Evolutionary conservation across 2,113 vertebrate genomes (phyloP).

Genomic region (Lonchura striata): DNA sequence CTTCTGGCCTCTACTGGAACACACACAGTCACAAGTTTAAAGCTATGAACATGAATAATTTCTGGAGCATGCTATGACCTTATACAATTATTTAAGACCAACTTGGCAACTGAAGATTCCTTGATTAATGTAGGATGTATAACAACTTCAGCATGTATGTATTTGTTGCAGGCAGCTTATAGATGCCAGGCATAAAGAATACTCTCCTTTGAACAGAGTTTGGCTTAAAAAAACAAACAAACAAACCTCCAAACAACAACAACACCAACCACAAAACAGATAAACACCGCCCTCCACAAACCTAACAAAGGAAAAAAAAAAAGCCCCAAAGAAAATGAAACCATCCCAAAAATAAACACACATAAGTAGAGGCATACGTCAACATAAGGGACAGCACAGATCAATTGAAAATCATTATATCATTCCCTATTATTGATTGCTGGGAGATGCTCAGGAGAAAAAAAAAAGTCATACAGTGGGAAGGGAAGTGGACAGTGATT

Average conservation of each 20-base stretch:
- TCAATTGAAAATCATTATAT: background rate
- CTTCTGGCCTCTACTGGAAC: background rate
- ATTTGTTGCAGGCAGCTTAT: background rate
- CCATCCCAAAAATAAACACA: background rate
- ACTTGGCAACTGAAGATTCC: background rate
- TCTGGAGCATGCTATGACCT: background rate
- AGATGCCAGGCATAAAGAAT: background rate
- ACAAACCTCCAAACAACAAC: background rate
- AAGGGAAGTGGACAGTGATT: background rate
- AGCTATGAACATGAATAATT: background rate
- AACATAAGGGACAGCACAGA: background rate
- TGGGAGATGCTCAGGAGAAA: background rate
- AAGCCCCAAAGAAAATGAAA: background rate
- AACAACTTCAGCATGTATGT: background rate
- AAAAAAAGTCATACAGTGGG: background rate
- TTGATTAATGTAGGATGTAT: background rate
- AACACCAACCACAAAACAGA: background rate
- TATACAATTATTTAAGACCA: background rate
- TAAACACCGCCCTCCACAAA: background rate
- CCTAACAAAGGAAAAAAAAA: background rate
- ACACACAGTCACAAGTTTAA: background rate
- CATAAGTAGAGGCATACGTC: background rate
- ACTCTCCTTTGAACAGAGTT: background rate
- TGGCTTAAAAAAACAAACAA: background rate
- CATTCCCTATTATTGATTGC: background rate